These are phyloP conservation scores for Microctenopoma lineatum DNA, from an alignment of 2,797 vertebrate genomes.

Conservation along the genomic window DNA sequence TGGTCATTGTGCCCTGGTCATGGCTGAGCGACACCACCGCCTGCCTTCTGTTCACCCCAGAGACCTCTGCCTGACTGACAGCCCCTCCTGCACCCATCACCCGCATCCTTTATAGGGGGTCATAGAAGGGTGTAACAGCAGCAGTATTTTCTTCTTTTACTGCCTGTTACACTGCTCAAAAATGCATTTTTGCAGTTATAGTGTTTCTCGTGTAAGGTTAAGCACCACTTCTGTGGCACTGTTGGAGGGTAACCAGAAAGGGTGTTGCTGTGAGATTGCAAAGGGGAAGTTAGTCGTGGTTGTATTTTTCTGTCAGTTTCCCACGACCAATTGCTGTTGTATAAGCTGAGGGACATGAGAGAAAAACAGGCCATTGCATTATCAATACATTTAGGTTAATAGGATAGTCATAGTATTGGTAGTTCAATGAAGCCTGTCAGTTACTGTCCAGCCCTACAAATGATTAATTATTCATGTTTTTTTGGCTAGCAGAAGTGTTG, in stretches of 20 bases:
- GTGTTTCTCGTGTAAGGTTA: slow-evolving; percentile 25
- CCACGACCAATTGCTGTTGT: slow-evolving; percentile 26
- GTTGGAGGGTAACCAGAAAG: slow-evolving; percentile 51
- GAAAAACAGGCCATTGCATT: not conserved
- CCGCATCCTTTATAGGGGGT: slow-evolving; percentile 77
- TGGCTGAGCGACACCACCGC: slow-evolving; percentile 82
- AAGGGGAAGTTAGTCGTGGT: slow-evolving; percentile 50
- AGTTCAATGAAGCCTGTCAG: not conserved
- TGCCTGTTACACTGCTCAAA: slow-evolving; percentile 56
- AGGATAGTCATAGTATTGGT: slow-evolving; percentile 2
- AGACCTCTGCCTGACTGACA: slow-evolving; percentile 81
- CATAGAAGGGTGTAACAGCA: slow-evolving; percentile 62
- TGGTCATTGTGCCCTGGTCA: slow-evolving; percentile 84
- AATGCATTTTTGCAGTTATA: slow-evolving; percentile 29
- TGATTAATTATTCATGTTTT: not conserved
- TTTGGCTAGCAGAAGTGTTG: slow-evolving; percentile 2
- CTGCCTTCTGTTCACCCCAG: slow-evolving; percentile 83
- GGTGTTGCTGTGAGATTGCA: slow-evolving; percentile 34
- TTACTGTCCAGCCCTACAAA: not conserved
- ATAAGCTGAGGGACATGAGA: slow-evolving; percentile 7
- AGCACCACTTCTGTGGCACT: slow-evolving; percentile 20
- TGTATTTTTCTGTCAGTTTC: slow-evolving; percentile 46
- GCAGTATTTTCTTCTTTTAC: slow-evolving; percentile 62
- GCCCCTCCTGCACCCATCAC: slow-evolving; percentile 79
- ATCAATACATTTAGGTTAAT: not conserved